A percentile compares a stretch with the other conserved stretches of the same genome.
These are phyloP conservation scores for Passer domesticus DNA, from an alignment of 2,113 vertebrate species.

Conservation along the genomic window DNA sequence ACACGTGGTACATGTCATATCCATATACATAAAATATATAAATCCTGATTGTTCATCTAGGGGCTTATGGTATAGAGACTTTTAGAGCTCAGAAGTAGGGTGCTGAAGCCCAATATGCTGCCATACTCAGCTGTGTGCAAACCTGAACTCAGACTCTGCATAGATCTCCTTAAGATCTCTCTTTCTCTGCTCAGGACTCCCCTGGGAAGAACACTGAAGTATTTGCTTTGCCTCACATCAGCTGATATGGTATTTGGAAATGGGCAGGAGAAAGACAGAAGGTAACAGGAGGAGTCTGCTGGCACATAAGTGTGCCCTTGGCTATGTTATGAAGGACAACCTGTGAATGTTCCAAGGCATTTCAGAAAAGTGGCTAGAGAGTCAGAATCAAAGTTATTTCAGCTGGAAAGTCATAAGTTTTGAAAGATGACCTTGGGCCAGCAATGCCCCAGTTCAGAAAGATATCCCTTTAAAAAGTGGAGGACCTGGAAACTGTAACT, in stretches of 20 bases:
- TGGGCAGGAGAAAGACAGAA: not conserved
- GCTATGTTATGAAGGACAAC: not conserved
- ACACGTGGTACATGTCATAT: not conserved
- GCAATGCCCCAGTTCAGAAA: not conserved
- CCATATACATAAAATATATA: not conserved
- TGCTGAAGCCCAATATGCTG: not conserved
- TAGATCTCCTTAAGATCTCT: not conserved
- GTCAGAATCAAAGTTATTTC: not conserved
- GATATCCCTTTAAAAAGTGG: not conserved
- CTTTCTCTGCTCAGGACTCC: not conserved
- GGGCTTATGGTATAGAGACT: not conserved
- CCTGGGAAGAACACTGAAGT: not conserved
- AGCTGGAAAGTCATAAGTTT: not conserved
- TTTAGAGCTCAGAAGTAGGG: not conserved
- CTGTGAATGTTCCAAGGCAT: not conserved
- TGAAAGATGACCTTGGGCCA: not conserved
- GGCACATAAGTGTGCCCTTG: not conserved
- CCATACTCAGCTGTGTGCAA: not conserved
- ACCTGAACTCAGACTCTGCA: not conserved
- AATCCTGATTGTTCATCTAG: not conserved
- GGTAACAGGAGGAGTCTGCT: not conserved
- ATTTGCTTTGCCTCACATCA: not conserved
- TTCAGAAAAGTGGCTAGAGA: not conserved
- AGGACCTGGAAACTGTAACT: not conserved
- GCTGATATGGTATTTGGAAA: not conserved